A percentile compares a stretch with the other conserved stretches of the same genome.
Evolutionary conservation across 2,797 vertebrate species (phyloP).

Genomic region (Dendrocincla tyrannina): DNA sequence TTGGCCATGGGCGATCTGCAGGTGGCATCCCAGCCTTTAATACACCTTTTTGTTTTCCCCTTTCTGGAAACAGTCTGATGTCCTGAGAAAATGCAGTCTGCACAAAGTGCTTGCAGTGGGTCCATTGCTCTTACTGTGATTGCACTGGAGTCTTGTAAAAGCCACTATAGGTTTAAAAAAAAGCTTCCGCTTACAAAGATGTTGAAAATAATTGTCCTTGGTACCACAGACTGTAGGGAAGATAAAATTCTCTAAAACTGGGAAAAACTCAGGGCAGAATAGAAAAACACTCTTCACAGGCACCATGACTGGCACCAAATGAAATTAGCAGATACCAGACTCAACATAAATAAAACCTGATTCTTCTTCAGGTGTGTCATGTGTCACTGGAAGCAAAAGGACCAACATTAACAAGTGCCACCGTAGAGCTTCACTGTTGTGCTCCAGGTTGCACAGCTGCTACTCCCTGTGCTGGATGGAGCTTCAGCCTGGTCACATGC

Average conservation of each 20-base stretch:
- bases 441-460: not conserved
- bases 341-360: not conserved
- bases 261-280: not conserved
- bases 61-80: not conserved
- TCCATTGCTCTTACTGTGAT: not conserved
- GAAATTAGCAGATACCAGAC: not conserved
- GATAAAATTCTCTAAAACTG: not conserved
- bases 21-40: not conserved
- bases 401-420: not conserved
- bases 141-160: not conserved
- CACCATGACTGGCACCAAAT: not conserved
- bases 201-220: not conserved
- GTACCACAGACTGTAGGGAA: not conserved
- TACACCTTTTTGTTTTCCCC: not conserved
- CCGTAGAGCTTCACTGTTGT: not conserved
- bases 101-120: not conserved
- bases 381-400: not conserved
- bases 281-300: not conserved
- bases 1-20: not conserved
- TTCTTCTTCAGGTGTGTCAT: not conserved
- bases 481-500: not conserved
- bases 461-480: not conserved
- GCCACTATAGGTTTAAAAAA: not conserved
- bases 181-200: not conserved
- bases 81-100: not conserved